Conservation (phyloP, 23 tunicate species). For the Ciona savignyi region DNA sequence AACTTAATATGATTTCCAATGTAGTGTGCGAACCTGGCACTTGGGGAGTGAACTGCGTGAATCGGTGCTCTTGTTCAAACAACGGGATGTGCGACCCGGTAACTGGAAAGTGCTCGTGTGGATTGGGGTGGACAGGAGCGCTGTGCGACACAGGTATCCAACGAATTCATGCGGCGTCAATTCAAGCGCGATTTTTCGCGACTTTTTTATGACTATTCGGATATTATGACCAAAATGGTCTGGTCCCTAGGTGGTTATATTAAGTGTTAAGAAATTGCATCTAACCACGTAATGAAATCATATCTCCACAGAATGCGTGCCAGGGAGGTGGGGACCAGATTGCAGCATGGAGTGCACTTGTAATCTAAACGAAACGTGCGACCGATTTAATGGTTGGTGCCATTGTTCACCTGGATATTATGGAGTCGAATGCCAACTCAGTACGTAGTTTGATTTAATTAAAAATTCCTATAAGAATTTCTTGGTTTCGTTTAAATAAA, state of each 20-base stretch:
- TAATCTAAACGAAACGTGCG: conserved; percentile 61
- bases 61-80: conserved; percentile 51
- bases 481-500: no score
- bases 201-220: no score
- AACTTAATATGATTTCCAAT: conserved; percentile 11
- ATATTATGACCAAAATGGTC: no score
- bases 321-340: conserved; percentile 87
- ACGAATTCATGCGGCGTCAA: no score
- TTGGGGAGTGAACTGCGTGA: conserved; percentile 80
- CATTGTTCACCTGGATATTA: conserved; percentile 84
- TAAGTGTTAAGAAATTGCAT: no score
- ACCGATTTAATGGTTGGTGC: conserved; percentile 84
- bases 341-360: conserved; percentile 78
- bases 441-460: conserved; percentile 63
- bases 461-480: no score
- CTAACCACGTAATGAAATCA: background rate
- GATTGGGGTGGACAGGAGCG: conserved; percentile 86
- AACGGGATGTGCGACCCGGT: conserved; percentile 58
- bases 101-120: conserved; percentile 77
- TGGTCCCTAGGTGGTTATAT: no score
- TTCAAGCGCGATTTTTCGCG: no score
- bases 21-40: conserved; percentile 66
- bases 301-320: conserved; percentile 41
- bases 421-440: conserved; percentile 49
- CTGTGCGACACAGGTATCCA: conserved; percentile 79